Evolutionary conservation across 2,797 vertebrate genomes (phyloP).

Genomic region (Danio choprae): DNA sequence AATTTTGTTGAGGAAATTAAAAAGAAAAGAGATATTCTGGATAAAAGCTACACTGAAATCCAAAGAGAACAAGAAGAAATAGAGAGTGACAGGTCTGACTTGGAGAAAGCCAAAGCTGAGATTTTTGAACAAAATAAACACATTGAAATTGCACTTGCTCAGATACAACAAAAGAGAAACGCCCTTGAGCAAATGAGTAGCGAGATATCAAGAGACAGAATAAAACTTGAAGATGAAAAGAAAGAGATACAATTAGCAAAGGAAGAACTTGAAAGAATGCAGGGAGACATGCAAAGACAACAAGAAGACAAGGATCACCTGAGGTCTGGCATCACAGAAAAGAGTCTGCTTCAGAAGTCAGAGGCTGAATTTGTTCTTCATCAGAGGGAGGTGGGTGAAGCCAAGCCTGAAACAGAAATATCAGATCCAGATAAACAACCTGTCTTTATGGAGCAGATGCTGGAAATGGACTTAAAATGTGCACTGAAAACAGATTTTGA

Average conservation of each 20-base stretch:
- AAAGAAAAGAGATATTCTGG: not conserved
- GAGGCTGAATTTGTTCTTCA: conserved; percentile 7
- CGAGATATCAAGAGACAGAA: conserved; percentile 6
- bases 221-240: conserved; percentile 21
- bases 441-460: not conserved
- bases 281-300: not conserved
- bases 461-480: not conserved
- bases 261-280: not conserved
- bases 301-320: conserved; percentile 24
- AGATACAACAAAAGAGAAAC: conserved; percentile 12
- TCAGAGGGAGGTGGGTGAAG: not conserved
- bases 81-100: conserved; percentile 1
- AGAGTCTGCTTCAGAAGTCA: conserved; percentile 13
- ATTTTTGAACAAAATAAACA: conserved; percentile 8
- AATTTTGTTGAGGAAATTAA: conserved; percentile 5
- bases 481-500: not conserved
- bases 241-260: conserved; percentile 9
- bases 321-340: conserved; percentile 15
- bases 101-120: conserved; percentile 13
- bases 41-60: not conserved
- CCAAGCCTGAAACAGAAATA: not conserved
- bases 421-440: not conserved
- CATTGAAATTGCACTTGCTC: not conserved
- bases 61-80: no score
- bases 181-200: conserved; percentile 11